phyloP scores from a whole-genome alignment of 1,140 invertebrate genomes.

The Eupristina koningsbergeri region DNA sequence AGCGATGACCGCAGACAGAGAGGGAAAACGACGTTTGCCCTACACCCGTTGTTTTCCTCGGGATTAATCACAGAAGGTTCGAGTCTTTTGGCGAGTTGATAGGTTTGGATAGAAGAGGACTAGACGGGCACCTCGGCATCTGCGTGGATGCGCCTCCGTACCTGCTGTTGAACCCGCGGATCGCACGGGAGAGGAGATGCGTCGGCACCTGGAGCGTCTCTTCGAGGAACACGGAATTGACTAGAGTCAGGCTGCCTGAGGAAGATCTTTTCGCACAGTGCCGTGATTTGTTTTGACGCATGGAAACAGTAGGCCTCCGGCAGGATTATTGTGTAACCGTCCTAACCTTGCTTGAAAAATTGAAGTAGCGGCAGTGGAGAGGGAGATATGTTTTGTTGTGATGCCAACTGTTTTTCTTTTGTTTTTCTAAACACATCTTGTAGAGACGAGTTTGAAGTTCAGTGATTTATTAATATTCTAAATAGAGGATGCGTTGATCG shows the following conservation, averaged over 20 bases:
- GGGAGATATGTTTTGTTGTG: conserved; percentile 18
- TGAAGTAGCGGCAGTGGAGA: not conserved
- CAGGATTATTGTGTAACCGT: not conserved
- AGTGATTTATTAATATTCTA: not conserved
- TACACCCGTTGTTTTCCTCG: not conserved
- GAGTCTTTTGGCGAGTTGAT: not conserved
- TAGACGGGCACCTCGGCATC: not conserved
- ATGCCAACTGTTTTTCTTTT: conserved; percentile 5
- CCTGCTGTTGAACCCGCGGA: not conserved
- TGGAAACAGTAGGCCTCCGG: not conserved
- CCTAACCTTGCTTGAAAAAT: conserved; percentile 12
- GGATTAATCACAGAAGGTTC: conserved; percentile 21
- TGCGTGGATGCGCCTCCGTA: not conserved
- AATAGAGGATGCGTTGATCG: not conserved
- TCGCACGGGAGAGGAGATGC: conserved; percentile 17
- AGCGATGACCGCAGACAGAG: not conserved
- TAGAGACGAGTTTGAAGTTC: not conserved
- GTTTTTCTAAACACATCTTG: not conserved
- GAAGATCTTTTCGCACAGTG: too few species aligned
- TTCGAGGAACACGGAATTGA: not conserved
- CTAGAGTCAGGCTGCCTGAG: not conserved
- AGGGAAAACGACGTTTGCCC: not conserved
- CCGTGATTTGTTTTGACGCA: not conserved
- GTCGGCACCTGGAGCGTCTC: not conserved
- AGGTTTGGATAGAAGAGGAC: not conserved